Conservation (phyloP, 2,797 vertebrate species). For the Manis crassicaudata region DNA sequence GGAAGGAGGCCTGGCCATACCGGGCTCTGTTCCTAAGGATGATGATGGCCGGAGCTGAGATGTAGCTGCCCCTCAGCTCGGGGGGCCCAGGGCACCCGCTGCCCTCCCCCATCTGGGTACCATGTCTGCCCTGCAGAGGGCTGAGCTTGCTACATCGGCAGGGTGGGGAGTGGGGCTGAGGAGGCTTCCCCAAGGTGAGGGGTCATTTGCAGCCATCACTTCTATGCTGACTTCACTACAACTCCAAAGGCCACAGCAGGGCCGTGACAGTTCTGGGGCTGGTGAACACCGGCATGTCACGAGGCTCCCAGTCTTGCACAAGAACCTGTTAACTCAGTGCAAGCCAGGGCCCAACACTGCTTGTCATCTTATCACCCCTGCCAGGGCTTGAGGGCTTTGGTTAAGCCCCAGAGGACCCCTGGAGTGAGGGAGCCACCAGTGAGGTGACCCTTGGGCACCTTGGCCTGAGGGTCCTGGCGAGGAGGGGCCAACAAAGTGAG, state of each 20-base stretch:
- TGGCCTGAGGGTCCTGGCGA: neutral
- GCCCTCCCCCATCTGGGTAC: neutral
- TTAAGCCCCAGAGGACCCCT: neutral
- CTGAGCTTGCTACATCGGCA: neutral
- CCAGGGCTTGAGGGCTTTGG: neutral
- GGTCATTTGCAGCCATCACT: neutral
- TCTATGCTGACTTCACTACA: neutral
- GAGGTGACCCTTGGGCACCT: neutral
- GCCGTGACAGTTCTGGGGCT: neutral
- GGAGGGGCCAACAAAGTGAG: neutral
- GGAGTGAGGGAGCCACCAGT: neutral
- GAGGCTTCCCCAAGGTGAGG: neutral
- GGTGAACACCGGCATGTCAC: neutral
- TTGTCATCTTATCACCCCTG: neutral
- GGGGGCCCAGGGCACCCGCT: neutral
- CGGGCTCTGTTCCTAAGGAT: neutral
- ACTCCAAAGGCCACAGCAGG: neutral
- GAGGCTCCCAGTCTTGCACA: constrained; percentile 32
- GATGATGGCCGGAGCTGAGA: neutral
- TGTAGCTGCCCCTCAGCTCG: neutral
- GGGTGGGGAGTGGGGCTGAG: neutral
- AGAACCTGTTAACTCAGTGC: constrained; percentile 10
- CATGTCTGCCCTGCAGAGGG: neutral
- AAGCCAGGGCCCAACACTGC: neutral
- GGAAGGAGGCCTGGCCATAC: neutral